Conservation (phyloP, 2,888 invertebrate species). For the Ichneumoninae sp. region DNA sequence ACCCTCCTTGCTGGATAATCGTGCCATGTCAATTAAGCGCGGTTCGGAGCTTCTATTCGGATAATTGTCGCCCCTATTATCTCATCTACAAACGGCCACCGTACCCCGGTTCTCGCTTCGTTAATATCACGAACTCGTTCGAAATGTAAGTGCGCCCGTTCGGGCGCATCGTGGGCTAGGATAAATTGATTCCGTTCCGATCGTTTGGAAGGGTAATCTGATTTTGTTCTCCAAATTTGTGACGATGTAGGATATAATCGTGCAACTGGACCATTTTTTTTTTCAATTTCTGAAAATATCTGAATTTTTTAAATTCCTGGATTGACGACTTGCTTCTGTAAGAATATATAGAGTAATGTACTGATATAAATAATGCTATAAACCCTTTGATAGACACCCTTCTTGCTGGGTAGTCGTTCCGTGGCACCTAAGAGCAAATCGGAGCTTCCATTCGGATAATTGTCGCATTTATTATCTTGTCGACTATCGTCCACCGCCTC, state of each 20-base stretch:
- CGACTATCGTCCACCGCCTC: conserved; percentile 40
- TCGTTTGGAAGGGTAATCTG: not conserved
- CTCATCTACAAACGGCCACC: conserved; percentile 56
- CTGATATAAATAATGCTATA: too few species aligned
- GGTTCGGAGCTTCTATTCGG: conserved; percentile 68
- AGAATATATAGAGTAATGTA: too few species aligned
- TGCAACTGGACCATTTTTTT: too few species aligned
- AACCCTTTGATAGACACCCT: not conserved
- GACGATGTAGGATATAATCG: not conserved
- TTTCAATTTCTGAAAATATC: too few species aligned
- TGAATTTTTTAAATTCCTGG: too few species aligned
- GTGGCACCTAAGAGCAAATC: conserved; percentile 60
- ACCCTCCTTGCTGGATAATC: conserved; percentile 17
- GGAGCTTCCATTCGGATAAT: conserved; percentile 70
- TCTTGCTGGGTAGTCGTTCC: conserved; percentile 38
- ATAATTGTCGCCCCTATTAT: conserved; percentile 68
- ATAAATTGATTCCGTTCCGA: not conserved
- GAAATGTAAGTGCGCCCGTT: conserved; percentile 2
- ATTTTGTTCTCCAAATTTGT: not conserved
- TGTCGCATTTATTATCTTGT: conserved; percentile 66
- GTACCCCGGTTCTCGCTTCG: not conserved
- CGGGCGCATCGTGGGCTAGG: too few species aligned
- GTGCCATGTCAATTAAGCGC: conserved; percentile 60
- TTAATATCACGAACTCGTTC: conserved; percentile 36
- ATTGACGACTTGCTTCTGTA: too few species aligned